These are phyloP conservation scores for Steinernema khuongi DNA, from an alignment of 1,140 invertebrate species.

Conservation along the genomic window DNA sequence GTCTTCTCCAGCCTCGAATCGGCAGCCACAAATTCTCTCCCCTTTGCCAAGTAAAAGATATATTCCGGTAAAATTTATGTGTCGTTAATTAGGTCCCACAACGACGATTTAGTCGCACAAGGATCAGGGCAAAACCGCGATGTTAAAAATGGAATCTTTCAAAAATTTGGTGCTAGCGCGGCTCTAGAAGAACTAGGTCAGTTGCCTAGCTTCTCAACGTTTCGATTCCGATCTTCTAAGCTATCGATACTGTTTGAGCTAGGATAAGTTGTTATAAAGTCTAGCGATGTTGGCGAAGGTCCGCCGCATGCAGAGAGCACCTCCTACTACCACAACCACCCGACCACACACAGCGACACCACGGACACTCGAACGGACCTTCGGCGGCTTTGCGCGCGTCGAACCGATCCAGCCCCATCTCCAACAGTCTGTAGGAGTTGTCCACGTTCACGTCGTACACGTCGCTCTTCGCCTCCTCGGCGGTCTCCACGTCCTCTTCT, in stretches of 20 bases:
- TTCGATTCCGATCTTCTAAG: no score
- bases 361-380: not conserved
- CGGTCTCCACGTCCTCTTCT: not conserved
- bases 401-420: constrained; percentile 4
- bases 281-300: no score
- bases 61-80: no score
- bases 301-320: no score
- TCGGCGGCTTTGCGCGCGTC: constrained; percentile 15
- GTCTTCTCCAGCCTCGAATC: no score
- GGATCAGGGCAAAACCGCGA: constrained; percentile 23
- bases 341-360: not conserved
- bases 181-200: not conserved
- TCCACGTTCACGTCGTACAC: constrained; percentile 6
- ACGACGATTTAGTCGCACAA: no score
- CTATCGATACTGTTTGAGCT: no score
- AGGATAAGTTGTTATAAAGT: no score
- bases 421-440: not conserved
- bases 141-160: not conserved
- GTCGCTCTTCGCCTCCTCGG: constrained; percentile 11
- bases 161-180: not conserved
- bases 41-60: no score
- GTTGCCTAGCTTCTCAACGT: not conserved
- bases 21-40: no score
- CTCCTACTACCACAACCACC: not conserved
- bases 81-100: no score